Evolutionary conservation across 2,888 invertebrate species (phyloP).

Genomic region (Epinotia brunnichana): DNA sequence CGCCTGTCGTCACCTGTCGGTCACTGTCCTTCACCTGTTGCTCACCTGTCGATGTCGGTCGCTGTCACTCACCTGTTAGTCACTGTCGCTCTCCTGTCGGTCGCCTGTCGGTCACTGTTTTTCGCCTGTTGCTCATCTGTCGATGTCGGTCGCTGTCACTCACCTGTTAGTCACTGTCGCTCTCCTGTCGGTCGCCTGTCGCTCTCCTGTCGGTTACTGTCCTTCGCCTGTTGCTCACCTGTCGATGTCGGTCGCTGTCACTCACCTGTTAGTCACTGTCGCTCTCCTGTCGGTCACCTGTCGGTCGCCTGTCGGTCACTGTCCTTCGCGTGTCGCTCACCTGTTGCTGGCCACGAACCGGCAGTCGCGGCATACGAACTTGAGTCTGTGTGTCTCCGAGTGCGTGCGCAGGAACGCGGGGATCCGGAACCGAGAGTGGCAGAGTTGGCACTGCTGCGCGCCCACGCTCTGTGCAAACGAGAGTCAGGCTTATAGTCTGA

Average conservation of each 20-base stretch:
- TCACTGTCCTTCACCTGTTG: background rate
- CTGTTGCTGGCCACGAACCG: slow-evolving; percentile 44
- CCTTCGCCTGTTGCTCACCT: background rate
- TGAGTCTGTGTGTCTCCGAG: slow-evolving; percentile 46
- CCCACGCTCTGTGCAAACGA: slow-evolving; percentile 42
- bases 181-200: no score
- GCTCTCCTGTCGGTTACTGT: no score
- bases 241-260: no score
- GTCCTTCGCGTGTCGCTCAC: slow-evolving; percentile 23
- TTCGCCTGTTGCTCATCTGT: background rate
- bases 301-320: background rate
- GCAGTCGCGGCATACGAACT: slow-evolving; percentile 45
- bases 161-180: no score
- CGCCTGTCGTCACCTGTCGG: no score
- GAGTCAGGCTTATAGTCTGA: no score
- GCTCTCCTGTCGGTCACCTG: background rate
- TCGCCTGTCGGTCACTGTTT: background rate
- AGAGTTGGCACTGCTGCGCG: slow-evolving; percentile 43
- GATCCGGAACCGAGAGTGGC: slow-evolving; percentile 44
- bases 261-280: background rate
- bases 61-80: background rate
- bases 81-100: background rate
- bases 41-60: no score
- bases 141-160: no score
- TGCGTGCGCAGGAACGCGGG: slow-evolving; percentile 45